These are phyloP conservation scores for Drosophila basisetae DNA, from an alignment of 2,888 invertebrate genomes.

Conservation along the genomic window DNA sequence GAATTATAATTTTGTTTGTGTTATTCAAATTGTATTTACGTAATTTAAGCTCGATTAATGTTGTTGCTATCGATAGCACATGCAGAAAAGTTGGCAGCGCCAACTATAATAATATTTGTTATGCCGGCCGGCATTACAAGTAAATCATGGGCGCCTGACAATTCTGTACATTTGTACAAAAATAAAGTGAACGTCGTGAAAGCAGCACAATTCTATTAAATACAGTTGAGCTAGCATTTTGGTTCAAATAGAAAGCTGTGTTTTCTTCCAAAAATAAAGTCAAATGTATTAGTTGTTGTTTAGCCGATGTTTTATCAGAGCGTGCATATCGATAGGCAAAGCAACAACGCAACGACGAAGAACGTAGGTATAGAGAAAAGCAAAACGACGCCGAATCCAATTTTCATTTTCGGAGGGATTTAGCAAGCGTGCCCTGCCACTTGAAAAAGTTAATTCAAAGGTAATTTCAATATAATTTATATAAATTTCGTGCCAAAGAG, in stretches of 20 bases:
- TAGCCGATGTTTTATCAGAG: conserved; percentile 6
- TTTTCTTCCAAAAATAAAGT: background rate
- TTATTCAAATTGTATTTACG: background rate
- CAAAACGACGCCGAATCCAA: conserved; percentile 48
- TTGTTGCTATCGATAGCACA: conserved; percentile 15
- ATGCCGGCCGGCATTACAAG: conserved; percentile 40
- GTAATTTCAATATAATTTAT: background rate
- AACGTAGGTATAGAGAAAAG: conserved; percentile 29
- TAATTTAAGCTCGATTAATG: background rate
- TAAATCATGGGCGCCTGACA: background rate
- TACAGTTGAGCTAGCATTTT: background rate
- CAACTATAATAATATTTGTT: conserved; percentile 3
- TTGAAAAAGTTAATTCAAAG: conserved; percentile 28
- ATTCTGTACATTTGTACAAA: background rate
- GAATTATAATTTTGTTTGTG: background rate
- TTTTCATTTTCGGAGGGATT: conserved; percentile 48
- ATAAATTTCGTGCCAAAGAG: background rate
- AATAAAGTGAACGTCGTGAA: background rate
- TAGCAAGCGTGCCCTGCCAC: conserved; percentile 16
- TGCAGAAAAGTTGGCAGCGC: conserved; percentile 19
- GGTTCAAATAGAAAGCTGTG: background rate
- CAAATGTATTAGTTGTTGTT: background rate
- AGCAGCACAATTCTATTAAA: background rate
- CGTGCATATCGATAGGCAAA: conserved; percentile 37
- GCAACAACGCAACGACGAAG: conserved; percentile 28